Evolutionary conservation across 1,140 invertebrate species (phyloP).

Genomic region (Caerostris darwini): DNA sequence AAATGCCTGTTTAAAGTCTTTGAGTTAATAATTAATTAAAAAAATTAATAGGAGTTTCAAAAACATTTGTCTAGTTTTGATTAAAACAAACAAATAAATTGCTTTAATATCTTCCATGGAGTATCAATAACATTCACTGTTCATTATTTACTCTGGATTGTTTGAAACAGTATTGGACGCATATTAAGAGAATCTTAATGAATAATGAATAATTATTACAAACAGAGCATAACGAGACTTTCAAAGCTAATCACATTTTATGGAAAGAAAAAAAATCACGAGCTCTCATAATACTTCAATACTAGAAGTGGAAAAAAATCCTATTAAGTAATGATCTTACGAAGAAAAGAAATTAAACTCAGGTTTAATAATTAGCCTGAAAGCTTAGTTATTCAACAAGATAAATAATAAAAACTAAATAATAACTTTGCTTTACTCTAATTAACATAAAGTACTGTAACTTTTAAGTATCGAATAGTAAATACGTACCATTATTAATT

Average conservation of each 20-base stretch:
- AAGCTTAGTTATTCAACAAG: neutral
- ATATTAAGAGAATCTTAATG: conserved; percentile 11
- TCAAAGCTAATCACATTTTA: neutral
- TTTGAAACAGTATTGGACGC: neutral
- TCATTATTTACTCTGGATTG: neutral
- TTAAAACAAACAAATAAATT: neutral
- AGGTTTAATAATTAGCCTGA: neutral
- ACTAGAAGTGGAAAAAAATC: neutral
- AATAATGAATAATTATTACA: neutral
- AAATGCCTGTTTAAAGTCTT: too few relatives aligned
- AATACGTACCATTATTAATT: conserved; percentile 17
- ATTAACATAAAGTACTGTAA: neutral
- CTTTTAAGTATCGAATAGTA: conserved; percentile 6
- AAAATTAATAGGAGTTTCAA: too few relatives aligned
- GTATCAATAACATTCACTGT: neutral
- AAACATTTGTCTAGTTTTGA: neutral
- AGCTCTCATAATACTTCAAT: neutral
- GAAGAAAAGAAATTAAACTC: neutral
- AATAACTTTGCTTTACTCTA: neutral
- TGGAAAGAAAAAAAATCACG: neutral
- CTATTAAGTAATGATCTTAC: conserved; percentile 6
- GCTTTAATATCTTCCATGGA: neutral
- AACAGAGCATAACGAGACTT: neutral
- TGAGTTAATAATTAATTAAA: too few relatives aligned
- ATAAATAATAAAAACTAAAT: neutral